Conservation (phyloP, 2,888 invertebrate species). For the Drosophila nr. perissopoda region DNA sequence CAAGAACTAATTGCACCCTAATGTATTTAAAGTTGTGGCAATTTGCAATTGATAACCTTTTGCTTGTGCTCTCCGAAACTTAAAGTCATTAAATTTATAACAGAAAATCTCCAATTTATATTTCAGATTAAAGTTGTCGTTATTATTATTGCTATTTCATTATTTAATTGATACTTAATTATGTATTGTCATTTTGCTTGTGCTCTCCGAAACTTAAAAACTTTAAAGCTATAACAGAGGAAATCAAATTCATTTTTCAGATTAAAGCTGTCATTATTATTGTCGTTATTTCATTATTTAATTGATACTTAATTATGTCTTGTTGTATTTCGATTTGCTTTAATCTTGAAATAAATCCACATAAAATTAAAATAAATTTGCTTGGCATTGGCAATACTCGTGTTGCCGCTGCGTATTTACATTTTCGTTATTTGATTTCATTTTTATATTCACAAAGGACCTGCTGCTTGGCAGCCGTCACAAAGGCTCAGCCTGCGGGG, state of each 20-base stretch:
- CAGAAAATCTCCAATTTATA: not conserved
- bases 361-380: slow-evolving; percentile 28
- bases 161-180: slow-evolving; percentile 4
- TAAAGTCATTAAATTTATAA: not conserved
- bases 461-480: slow-evolving; percentile 4
- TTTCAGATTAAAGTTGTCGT: not conserved
- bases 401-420: slow-evolving; percentile 32
- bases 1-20: not conserved
- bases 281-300: slow-evolving; percentile 5
- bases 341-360: slow-evolving; percentile 13
- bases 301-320: not conserved
- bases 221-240: not conserved
- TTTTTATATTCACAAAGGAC: slow-evolving; percentile 25
- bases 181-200: not conserved
- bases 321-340: not conserved
- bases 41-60: not conserved
- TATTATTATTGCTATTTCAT: not conserved
- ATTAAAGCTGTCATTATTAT: not conserved
- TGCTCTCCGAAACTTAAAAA: not conserved
- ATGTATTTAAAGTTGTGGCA: not conserved
- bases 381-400: slow-evolving; percentile 8
- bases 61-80: not conserved
- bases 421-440: slow-evolving; percentile 44
- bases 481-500: slow-evolving; percentile 23
- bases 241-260: not conserved